These are phyloP conservation scores for Temnothorax unifasciatus DNA, from an alignment of 2,888 invertebrate species.

Conservation along the genomic window DNA sequence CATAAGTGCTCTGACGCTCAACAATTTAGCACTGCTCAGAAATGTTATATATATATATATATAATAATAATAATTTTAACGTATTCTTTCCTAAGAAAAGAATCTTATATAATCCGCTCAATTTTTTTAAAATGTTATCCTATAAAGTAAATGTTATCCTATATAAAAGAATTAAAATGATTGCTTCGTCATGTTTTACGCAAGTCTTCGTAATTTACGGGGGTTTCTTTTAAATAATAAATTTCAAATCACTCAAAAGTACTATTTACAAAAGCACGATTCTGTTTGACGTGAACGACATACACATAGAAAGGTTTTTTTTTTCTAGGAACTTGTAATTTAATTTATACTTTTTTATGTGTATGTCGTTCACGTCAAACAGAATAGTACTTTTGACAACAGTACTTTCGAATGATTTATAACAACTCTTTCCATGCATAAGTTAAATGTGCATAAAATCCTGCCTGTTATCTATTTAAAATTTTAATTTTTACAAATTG, in stretches of 20 bases:
- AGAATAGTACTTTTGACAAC: not conserved
- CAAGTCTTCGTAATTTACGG: not conserved
- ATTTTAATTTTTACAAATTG: slow-evolving; percentile 44
- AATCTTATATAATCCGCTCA: not conserved
- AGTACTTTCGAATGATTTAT: slow-evolving; percentile 29
- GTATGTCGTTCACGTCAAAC: not conserved
- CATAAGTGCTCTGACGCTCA: slow-evolving; percentile 40
- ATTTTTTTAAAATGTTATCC: not conserved
- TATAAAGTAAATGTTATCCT: not conserved
- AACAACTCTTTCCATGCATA: slow-evolving; percentile 16
- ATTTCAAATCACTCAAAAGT: no score
- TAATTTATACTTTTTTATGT: not conserved
- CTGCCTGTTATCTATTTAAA: not conserved
- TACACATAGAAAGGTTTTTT: not conserved
- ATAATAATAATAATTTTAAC: not conserved
- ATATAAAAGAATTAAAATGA: not conserved
- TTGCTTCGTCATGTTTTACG: not conserved
- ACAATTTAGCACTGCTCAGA: slow-evolving; percentile 26
- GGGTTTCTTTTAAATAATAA: not conserved
- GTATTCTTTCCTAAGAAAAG: not conserved
- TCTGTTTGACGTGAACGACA: no score
- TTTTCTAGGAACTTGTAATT: not conserved
- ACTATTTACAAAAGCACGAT: no score
- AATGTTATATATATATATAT: not conserved
- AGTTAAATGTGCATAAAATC: slow-evolving; percentile 11